phyloP scores from a whole-genome alignment of 2,888 invertebrate species.

The Trisateles emortualis region DNA sequence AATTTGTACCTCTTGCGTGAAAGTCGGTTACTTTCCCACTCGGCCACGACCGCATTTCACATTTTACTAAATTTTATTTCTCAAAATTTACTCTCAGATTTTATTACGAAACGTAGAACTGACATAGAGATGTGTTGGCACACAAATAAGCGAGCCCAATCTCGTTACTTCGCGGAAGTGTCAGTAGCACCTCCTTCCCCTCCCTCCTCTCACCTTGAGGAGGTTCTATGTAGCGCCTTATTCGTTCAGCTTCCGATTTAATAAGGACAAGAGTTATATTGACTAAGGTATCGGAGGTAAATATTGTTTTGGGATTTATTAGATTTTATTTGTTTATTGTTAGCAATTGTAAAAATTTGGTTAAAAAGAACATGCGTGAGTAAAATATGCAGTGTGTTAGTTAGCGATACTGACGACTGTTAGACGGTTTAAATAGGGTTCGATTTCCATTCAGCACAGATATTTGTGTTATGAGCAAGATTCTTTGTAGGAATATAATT shows the following conservation, averaged over 20 bases:
- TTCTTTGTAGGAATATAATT: no score
- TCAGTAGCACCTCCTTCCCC: slow-evolving; percentile 36
- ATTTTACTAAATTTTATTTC: slow-evolving; percentile 2
- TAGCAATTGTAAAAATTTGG: no score
- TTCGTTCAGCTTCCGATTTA: slow-evolving; percentile 51
- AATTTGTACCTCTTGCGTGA: no score
- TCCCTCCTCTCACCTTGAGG: slow-evolving; percentile 12
- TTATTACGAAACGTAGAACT: slow-evolving; percentile 25
- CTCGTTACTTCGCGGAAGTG: slow-evolving; percentile 52
- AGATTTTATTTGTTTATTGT: background rate
- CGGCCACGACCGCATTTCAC: no score
- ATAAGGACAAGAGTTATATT: slow-evolving; percentile 42
- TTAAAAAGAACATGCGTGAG: no score
- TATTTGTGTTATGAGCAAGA: no score
- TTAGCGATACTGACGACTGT: no score
- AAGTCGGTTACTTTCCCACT: no score
- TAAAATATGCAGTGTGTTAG: no score
- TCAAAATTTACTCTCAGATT: slow-evolving; percentile 14
- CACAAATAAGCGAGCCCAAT: slow-evolving; percentile 45
- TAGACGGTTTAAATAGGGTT: no score
- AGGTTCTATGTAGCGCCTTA: slow-evolving; percentile 22
- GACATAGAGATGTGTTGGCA: slow-evolving; percentile 12
- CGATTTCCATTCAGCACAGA: no score
- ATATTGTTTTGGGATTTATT: slow-evolving; percentile 26
- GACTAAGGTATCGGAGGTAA: slow-evolving; percentile 38